phyloP scores from a whole-genome alignment of 1,140 invertebrate genomes.

The Lutraria rhynchaena region DNA sequence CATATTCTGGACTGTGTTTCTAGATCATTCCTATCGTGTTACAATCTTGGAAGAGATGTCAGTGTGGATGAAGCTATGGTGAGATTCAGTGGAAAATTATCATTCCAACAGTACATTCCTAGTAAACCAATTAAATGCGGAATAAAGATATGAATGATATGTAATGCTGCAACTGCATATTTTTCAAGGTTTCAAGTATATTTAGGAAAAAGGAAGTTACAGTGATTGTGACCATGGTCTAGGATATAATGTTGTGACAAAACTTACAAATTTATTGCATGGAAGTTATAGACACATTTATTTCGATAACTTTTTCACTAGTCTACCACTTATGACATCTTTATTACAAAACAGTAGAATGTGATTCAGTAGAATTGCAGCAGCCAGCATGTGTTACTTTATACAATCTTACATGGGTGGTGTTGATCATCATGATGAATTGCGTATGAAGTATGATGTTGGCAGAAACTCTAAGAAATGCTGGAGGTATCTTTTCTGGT shows the following conservation, averaged over 20 bases:
- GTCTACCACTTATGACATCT: not conserved
- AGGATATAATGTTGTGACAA: not conserved
- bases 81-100: conserved; percentile 1
- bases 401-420: conserved; percentile 20
- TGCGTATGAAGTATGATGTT: not conserved
- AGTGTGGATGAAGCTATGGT: conserved; percentile 34
- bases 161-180: not conserved
- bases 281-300: not conserved
- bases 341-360: not conserved
- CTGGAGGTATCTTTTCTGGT: not conserved
- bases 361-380: not conserved
- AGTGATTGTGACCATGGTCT: not conserved
- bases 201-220: not conserved
- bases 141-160: conserved; percentile 12
- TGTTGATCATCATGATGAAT: conserved; percentile 15
- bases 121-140: not conserved
- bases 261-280: not conserved
- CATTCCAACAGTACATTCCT: conserved; percentile 31
- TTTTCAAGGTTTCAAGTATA: not conserved
- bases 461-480: not conserved
- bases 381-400: not conserved
- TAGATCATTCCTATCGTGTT: not conserved
- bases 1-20: not conserved
- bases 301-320: conserved; percentile 12
- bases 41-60: not conserved